Evolutionary conservation across 1,140 invertebrate genomes (phyloP).

Genomic region (Bombus turneri): DNA sequence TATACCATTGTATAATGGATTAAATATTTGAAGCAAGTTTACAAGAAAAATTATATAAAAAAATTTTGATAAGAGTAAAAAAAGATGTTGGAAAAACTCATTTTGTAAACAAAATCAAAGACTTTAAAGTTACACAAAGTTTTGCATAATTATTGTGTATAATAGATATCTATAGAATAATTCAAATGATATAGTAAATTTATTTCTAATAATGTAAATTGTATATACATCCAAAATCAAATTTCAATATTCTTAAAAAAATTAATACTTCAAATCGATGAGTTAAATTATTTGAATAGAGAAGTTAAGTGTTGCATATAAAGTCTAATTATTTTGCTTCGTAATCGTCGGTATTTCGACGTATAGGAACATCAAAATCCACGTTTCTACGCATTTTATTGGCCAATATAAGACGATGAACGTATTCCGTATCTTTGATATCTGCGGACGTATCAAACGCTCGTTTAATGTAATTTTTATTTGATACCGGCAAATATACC

Average conservation of each 20-base stretch:
- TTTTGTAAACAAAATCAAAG: not conserved
- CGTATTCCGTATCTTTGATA: slow-evolving; percentile 71
- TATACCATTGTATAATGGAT: too few species aligned
- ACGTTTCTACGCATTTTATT: slow-evolving; percentile 75
- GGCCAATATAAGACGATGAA: slow-evolving; percentile 80
- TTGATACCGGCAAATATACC: slow-evolving; percentile 80
- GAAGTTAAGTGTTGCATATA: slow-evolving; percentile 32
- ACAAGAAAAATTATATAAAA: not conserved
- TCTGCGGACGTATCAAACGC: slow-evolving; percentile 75
- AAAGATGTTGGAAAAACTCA: not conserved
- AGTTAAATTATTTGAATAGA: not conserved
- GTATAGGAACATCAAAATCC: slow-evolving; percentile 59
- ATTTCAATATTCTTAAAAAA: not conserved
- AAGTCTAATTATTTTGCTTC: slow-evolving; percentile 40
- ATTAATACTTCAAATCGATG: not conserved
- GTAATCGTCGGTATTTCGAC: slow-evolving; percentile 45
- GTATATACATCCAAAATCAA: not conserved
- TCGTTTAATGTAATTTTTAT: slow-evolving; percentile 80
- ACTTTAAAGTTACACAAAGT: not conserved
- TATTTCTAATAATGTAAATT: not conserved
- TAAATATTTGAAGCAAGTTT: too few species aligned
- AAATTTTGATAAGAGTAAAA: not conserved
- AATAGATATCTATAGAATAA: not conserved
- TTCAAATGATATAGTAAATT: not conserved
- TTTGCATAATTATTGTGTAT: not conserved